Conservation (phyloP, 2,888 invertebrate genomes). For the Willowsia nigromaculata region DNA sequence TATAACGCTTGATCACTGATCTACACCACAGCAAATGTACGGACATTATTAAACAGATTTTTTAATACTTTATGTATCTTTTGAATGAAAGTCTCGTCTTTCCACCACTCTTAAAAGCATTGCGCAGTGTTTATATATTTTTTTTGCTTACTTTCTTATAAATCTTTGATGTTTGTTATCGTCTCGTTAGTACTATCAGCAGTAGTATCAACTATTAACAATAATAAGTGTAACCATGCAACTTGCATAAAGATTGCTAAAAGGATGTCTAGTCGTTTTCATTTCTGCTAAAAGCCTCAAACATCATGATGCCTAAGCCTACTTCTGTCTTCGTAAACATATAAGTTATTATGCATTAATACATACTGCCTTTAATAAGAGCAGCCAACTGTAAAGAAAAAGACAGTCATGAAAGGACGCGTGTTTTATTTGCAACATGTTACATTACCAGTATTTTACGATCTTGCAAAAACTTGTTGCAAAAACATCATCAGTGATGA, state of each 20-base stretch:
- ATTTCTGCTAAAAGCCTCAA: background rate
- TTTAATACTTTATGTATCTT: background rate
- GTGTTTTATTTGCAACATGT: background rate
- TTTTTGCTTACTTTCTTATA: background rate
- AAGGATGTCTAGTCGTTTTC: background rate
- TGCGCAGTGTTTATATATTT: background rate
- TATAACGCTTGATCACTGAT: background rate
- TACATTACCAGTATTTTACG: slow-evolving; percentile 4
- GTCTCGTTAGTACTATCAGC: background rate
- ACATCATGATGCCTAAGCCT: background rate
- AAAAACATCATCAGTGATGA: background rate
- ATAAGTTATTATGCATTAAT: background rate
- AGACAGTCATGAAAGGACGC: background rate
- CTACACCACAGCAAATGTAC: background rate
- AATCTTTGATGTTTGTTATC: background rate
- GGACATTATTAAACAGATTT: background rate
- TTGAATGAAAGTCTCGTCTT: slow-evolving; percentile 12
- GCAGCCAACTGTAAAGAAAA: background rate
- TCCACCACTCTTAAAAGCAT: background rate
- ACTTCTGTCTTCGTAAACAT: background rate
- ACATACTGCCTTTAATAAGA: background rate
- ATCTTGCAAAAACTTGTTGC: slow-evolving; percentile 36
- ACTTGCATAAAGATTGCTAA: background rate
- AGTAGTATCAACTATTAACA: background rate
- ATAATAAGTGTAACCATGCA: too few species aligned